These are phyloP conservation scores for Rhadinocentrus ornatus DNA, from an alignment of 2,797 vertebrate genomes.

Conservation along the genomic window DNA sequence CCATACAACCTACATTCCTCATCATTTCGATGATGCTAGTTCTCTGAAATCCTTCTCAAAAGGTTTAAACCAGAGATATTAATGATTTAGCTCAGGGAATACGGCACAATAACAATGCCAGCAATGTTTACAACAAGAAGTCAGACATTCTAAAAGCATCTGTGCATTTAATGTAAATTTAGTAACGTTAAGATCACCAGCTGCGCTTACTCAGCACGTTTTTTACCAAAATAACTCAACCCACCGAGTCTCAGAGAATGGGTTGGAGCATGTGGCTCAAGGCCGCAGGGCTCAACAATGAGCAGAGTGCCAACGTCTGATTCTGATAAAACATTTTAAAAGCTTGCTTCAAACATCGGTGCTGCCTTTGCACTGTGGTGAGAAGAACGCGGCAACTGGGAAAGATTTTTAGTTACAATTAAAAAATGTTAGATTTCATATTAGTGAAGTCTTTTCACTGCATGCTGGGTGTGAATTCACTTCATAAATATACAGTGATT, in stretches of 20 bases:
- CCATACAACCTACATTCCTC: neutral
- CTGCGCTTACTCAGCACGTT: constrained; percentile 60
- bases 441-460: neutral
- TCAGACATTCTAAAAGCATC: neutral
- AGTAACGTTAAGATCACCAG: constrained; percentile 48
- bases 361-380: too few species aligned
- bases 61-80: neutral
- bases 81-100: neutral
- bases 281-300: constrained; percentile 25
- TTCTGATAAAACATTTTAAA: constrained; percentile 10
- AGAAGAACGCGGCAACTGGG: neutral
- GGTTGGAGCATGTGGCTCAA: constrained; percentile 20
- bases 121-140: neutral
- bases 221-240: constrained; percentile 66
- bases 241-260: constrained; percentile 19
- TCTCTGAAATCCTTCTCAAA: neutral
- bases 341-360: neutral
- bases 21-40: neutral
- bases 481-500: neutral
- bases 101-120: neutral
- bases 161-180: constrained; percentile 44
- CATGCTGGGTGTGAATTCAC: neutral
- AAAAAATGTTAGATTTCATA: neutral
- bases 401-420: neutral
- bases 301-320: neutral